Evolutionary conservation across 1,140 invertebrate species (phyloP), one percentile per base, ranked within the genome.

Genomic region (Phymastichus coffea): DNA sequence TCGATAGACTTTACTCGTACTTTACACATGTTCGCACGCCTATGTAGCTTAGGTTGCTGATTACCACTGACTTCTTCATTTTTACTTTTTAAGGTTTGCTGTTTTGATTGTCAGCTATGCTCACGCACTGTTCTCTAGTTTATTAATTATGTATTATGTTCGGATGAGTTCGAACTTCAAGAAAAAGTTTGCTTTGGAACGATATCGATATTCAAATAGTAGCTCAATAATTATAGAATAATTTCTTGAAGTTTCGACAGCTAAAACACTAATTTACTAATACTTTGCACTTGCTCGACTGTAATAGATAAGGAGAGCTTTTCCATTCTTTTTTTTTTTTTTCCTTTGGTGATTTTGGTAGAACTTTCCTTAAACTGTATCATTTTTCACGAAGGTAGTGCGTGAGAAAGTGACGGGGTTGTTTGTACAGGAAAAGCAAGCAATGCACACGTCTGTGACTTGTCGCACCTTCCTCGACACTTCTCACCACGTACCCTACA

Each of bases 351-450:
- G 7, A 35, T 41, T 54, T 38, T 40, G 37, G 28, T 57, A 9
- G 14, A 22, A 51, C 56, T 37, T 47, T 4, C 37, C 10, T 60
- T 33, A 47, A 22, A 49, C 25, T 41, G 7, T 40, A 51, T 73
- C 12, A 61, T 52, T 59, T 59, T n/a, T 57, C 46, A 54, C 20
- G 49, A 57, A 57, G 71, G 68, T 76, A 70, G 72, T 74, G 70
- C 70, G 70, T 77, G 78, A 77, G 72, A 70, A 77, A 77, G 74
- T 78, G 73, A 77, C 69, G 69, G 72, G 73, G 69, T 75, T 75
- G 69, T 78, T 67, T 80, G 75, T 80, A 74, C 75, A 80, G 78
- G 78, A 80, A 67, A 80, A 77, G 72, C 77, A 78, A 74, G 74
- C 77, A 76, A 68, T 71, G 70, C 77, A 68, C 58, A 54, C 54